A percentile compares a stretch with the other conserved stretches of the same genome.
Conservation (phyloP, 2,113 vertebrate species). For the Psammodynastes pulverulentus region DNA sequence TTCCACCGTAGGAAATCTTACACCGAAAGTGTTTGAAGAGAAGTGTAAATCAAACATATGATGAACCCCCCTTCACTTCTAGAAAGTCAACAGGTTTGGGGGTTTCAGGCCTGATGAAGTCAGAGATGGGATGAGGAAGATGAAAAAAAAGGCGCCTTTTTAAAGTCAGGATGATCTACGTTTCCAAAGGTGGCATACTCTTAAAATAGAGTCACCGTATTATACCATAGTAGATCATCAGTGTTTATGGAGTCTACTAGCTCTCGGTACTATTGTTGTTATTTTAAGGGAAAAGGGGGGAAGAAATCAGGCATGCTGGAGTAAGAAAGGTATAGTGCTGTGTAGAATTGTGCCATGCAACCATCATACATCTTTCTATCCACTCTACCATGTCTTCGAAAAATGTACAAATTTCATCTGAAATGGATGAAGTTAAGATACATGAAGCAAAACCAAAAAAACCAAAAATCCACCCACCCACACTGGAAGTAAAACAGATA, state of each 20-base stretch:
- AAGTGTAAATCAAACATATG: slow-evolving; percentile 46
- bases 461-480: background rate
- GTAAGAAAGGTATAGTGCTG: background rate
- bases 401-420: slow-evolving; percentile 9
- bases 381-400: slow-evolving; percentile 19
- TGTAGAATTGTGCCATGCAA: background rate
- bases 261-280: slow-evolving; percentile 2
- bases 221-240: background rate
- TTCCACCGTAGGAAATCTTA: slow-evolving; percentile 13
- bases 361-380: slow-evolving; percentile 25
- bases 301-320: background rate
- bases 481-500: background rate
- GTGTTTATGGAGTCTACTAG: background rate
- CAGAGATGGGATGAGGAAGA: background rate
- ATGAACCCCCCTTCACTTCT: slow-evolving; percentile 13
- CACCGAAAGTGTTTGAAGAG: rapidly evolving
- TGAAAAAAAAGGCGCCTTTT: background rate
- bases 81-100: slow-evolving; percentile 22
- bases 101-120: slow-evolving; percentile 1
- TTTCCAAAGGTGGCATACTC: background rate
- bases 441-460: background rate
- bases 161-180: background rate
- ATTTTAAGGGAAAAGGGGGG: background rate
- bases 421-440: slow-evolving; percentile 45
- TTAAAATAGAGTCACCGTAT: background rate